phyloP scores from a whole-genome alignment of 2,797 vertebrate species.

The Pseudochaenichthys georgianus region DNA sequence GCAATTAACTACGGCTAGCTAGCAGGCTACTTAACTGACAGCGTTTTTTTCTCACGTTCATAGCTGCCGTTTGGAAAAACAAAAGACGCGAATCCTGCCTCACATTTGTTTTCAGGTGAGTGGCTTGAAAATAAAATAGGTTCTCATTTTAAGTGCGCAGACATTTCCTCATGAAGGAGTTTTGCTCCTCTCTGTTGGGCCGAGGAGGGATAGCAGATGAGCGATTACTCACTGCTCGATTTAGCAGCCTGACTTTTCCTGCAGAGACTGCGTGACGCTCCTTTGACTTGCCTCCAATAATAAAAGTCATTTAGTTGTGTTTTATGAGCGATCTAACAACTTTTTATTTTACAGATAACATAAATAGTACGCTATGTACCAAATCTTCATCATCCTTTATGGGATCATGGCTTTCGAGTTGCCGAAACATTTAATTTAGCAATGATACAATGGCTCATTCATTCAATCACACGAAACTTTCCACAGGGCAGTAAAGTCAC shows the following conservation, averaged over 20 bases:
- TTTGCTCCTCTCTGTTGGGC: conserved; percentile 39
- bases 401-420: background rate
- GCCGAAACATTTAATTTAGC: conserved; percentile 5
- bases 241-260: conserved; percentile 52
- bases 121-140: background rate
- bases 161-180: conserved; percentile 36
- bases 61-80: background rate
- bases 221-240: conserved; percentile 67
- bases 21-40: conserved; percentile 26
- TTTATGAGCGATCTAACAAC: rapidly evolving
- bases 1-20: conserved; percentile 46
- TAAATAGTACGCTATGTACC: rapidly evolving
- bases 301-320: conserved; percentile 1
- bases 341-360: rapidly evolving
- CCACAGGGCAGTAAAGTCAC: conserved; percentile 36
- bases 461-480: conserved; percentile 58
- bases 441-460: conserved; percentile 61
- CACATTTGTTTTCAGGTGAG: background rate
- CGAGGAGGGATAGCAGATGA: conserved; percentile 35
- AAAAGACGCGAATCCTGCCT: background rate
- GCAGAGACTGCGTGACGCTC: conserved; percentile 41
- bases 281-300: conserved; percentile 1
- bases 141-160: conserved; percentile 8
- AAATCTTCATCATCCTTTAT: rapidly evolving
- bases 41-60: background rate